Conservation (phyloP, 2,888 invertebrate species). For the Drosophila nr. medialis region DNA sequence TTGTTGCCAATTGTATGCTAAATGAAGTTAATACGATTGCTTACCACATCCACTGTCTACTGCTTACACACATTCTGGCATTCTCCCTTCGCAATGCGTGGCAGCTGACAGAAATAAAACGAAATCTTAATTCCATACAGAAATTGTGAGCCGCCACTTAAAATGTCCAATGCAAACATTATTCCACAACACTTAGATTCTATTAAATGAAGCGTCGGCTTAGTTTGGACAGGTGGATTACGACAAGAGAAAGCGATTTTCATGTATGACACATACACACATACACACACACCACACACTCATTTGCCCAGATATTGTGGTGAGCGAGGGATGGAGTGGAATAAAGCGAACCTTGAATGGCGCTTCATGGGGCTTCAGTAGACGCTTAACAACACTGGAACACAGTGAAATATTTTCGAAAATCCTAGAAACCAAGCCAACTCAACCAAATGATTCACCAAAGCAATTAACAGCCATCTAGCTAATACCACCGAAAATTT, state of each 20-base stretch:
- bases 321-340: neutral
- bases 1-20: neutral
- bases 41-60: neutral
- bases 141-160: neutral
- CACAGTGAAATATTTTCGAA: neutral
- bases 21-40: neutral
- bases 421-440: constrained; percentile 5
- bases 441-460: constrained; percentile 54
- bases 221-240: constrained; percentile 11
- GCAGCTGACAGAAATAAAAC: neutral
- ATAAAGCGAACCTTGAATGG: constrained; percentile 8
- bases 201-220: neutral
- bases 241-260: neutral
- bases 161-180: constrained; percentile 4
- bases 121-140: neutral
- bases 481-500: constrained; percentile 33
- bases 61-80: too few species aligned
- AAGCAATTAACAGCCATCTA: constrained; percentile 52
- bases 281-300: neutral
- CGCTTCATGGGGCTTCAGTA: constrained; percentile 6
- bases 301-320: neutral
- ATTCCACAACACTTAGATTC: neutral
- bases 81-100: neutral
- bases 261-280: neutral
- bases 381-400: constrained; percentile 22